Evolutionary conservation across 2,797 vertebrate species (phyloP).

Genomic region (Dromococcyx pavoninus): DNA sequence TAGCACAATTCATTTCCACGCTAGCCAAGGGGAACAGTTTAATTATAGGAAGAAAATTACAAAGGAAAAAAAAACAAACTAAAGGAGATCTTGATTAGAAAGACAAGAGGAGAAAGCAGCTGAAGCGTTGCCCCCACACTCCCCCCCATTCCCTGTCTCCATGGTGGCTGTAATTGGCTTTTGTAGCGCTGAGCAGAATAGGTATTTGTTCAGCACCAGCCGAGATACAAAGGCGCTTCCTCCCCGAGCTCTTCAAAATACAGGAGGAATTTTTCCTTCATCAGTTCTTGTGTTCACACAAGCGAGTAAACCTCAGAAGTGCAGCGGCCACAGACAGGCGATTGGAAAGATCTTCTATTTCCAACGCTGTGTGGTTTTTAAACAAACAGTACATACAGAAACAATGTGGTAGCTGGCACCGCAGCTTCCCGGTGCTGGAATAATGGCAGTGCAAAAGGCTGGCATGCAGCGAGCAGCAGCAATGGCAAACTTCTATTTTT

Average conservation of each 20-base stretch:
- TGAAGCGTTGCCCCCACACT: background rate
- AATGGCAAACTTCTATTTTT: too few relatives aligned
- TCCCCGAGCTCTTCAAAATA: background rate
- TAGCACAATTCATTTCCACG: background rate
- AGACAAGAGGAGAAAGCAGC: background rate
- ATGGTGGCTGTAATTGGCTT: background rate
- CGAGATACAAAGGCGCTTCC: background rate
- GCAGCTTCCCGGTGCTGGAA: fast-evolving
- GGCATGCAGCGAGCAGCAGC: fast-evolving
- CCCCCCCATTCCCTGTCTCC: background rate
- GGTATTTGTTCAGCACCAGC: background rate
- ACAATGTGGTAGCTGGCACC: too few relatives aligned
- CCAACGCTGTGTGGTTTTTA: background rate
- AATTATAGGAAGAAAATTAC: background rate
- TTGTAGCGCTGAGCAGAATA: background rate
- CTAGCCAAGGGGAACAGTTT: background rate
- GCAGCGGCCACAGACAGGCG: fast-evolving
- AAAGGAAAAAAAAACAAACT: background rate
- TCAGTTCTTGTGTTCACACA: background rate
- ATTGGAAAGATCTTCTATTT: background rate
- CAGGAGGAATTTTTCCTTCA: background rate
- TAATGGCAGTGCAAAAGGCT: background rate
- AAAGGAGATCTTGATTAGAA: background rate
- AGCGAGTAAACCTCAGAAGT: background rate
- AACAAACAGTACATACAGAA: background rate